phyloP scores from a whole-genome alignment of 1,140 invertebrate genomes.

The Pseudomyrmex concolor region DNA sequence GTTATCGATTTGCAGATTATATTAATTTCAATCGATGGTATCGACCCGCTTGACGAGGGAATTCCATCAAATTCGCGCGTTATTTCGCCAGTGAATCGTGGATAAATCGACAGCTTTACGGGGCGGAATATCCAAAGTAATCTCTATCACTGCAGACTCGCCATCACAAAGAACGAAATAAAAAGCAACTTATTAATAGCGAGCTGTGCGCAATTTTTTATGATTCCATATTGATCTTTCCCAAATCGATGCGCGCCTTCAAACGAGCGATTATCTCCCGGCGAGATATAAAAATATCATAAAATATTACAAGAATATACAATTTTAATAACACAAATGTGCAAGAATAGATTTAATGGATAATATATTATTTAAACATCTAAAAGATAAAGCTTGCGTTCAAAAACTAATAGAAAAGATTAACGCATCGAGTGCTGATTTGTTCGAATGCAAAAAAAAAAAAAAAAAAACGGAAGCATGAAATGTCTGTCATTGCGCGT shows the following conservation, averaged over 20 bases:
- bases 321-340: too few relatives aligned
- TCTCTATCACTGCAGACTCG: conserved; percentile 17
- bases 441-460: neutral
- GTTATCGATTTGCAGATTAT: conserved; percentile 35
- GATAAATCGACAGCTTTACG: conserved; percentile 48
- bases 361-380: too few relatives aligned
- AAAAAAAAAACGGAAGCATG: neutral
- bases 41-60: conserved; percentile 17
- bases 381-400: neutral
- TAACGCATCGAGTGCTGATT: neutral
- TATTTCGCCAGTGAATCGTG: neutral
- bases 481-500: neutral
- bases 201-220: conserved; percentile 36
- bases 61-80: conserved; percentile 24
- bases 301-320: neutral
- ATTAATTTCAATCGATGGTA: conserved; percentile 49
- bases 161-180: conserved; percentile 38
- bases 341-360: too few relatives aligned
- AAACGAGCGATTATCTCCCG: neutral
- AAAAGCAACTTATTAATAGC: conserved; percentile 49
- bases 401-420: neutral
- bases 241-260: neutral
- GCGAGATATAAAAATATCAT: neutral
- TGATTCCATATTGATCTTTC: conserved; percentile 28
- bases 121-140: conserved; percentile 16